Evolutionary conservation across 2,888 invertebrate species (phyloP).

Genomic region (Acleris cristana): DNA sequence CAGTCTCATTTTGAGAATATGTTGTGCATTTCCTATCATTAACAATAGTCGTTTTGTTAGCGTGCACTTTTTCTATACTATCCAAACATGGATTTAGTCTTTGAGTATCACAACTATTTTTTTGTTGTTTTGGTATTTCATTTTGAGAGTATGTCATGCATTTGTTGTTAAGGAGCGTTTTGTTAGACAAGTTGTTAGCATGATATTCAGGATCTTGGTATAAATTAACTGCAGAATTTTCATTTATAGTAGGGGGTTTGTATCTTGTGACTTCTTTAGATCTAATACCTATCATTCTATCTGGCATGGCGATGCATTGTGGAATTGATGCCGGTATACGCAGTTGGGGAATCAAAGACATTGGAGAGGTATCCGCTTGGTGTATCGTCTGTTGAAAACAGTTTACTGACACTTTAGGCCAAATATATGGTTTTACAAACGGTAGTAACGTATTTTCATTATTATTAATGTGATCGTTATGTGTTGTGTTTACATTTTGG

Average conservation of each 20-base stretch:
- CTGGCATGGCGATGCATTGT: background rate
- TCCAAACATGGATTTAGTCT: no score
- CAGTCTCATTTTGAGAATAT: no score
- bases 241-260: conserved; percentile 12
- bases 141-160: no score
- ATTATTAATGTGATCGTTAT: background rate
- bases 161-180: no score
- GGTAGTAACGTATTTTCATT: background rate
- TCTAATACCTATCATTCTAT: background rate
- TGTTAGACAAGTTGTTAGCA: no score
- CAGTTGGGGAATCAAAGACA: no score
- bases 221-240: conserved; percentile 17
- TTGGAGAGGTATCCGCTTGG: background rate
- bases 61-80: no score
- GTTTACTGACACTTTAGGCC: background rate
- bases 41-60: no score
- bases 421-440: background rate
- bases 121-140: no score
- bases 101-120: no score
- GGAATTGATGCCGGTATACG: no score
- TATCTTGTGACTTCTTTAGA: conserved; percentile 3
- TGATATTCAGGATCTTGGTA: background rate
- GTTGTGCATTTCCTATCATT: no score
- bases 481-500: background rate
- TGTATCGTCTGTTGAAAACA: background rate